Conservation (phyloP, 37 sponge, comb jelly and placozoan genomes). For the Chondrosia reniformis region DNA sequence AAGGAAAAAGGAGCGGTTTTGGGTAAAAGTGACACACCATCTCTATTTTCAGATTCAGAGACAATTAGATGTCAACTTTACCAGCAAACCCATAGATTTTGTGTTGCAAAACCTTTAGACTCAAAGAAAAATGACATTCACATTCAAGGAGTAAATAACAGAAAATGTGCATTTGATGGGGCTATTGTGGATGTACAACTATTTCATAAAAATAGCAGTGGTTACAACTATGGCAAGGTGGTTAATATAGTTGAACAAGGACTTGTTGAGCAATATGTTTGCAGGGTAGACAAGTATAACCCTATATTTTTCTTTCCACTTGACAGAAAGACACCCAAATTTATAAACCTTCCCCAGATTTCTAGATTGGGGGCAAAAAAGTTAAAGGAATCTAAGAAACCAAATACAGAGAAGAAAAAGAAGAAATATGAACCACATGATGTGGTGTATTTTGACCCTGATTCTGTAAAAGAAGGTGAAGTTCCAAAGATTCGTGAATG, state of each 20-base stretch:
- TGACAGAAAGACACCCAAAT: constrained; percentile 38
- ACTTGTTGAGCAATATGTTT: constrained; percentile 28
- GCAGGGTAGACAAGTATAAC: constrained; percentile 36
- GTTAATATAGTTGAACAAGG: constrained; percentile 25
- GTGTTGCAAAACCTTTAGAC: constrained; percentile 29
- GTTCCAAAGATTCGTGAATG: constrained; percentile 42
- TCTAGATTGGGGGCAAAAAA: neutral
- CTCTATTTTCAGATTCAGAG: neutral
- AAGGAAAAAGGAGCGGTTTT: neutral
- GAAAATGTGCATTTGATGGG: constrained; percentile 33
- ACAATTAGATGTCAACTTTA: neutral
- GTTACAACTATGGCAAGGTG: constrained; percentile 33
- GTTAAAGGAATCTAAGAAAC: neutral
- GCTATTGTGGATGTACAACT: constrained; percentile 28
- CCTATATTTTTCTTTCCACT: constrained; percentile 56
- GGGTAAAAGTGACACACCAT: neutral
- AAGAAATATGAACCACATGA: neutral
- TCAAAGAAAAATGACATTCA: neutral
- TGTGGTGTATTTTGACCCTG: constrained; percentile 44
- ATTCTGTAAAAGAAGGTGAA: neutral
- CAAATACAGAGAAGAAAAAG: neutral
- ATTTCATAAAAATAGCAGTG: neutral
- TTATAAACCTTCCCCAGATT: constrained; percentile 57
- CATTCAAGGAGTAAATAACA: constrained; percentile 19
- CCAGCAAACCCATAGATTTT: neutral